Base-by-base conservation (phyloP, 1,140 invertebrate species). In the Rhopalosiphum maidis region DNA sequence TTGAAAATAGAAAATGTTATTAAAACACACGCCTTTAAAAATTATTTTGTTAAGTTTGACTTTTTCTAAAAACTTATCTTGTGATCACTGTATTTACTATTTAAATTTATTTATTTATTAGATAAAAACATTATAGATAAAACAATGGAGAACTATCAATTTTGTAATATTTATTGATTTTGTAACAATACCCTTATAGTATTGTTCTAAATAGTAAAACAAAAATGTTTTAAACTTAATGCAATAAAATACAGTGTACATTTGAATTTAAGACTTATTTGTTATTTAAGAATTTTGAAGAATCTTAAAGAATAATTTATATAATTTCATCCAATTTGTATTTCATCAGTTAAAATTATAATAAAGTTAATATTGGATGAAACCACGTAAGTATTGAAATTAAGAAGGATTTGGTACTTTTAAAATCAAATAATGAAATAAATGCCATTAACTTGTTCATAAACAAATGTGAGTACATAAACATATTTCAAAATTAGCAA, bases 11-110 rank as follows among this genome's bases (percentile, higher is more conserved):
- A 90, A 43, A 68, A 90, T 90, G 89, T 92, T 92, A 83, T 83
- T 83, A 23, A n/a, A 46, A 91, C 55, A 92, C 90, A 83, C 68
- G 68, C 90, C 46, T 92, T 83, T 77, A 92, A 48, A 82, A 92
- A 92, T 82, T 86, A 37, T 54, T 86, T 85, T 86, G 48, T 93
- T 93, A 93, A 93, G 91, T 93, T 93, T 93, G 82, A 86, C 82
- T 93, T 93, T 85, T 93, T 93, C 35, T 85, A 54, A 51, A 41
- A 85, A 43, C 48, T 93, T 86, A 41, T 85, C 82, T 93, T 93
- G 82, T 93, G 91, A 93, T 93, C 91, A 85, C 51, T 93, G 48
- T 93, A 93, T 93, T 93, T 93, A 86, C 60, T 92, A 92, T 92
- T 92, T 83, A 85, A 54, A 92, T 82, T 54, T 91, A 91, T 82